Evolutionary conservation across 2,113 vertebrate genomes (phyloP).

Genomic region (Calyptomena viridis): DNA sequence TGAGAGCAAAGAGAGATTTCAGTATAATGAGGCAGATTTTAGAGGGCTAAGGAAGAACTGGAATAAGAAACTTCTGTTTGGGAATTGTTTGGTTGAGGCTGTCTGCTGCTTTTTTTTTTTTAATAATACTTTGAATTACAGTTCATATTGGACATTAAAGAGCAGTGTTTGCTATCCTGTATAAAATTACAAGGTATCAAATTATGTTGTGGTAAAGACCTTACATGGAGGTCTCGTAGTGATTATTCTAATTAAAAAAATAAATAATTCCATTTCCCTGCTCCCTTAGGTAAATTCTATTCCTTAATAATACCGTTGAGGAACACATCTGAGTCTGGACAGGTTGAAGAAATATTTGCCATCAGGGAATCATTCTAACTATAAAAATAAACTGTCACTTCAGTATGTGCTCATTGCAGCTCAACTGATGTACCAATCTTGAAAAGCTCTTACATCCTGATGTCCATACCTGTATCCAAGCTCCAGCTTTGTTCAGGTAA

Average conservation of each 20-base stretch:
- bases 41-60: neutral
- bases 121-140: neutral
- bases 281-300: neutral
- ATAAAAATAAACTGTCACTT: neutral
- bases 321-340: neutral
- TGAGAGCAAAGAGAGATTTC: neutral
- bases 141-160: neutral
- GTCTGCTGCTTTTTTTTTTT: neutral
- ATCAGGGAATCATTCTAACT: neutral
- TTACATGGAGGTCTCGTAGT: neutral
- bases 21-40: neutral
- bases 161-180: neutral
- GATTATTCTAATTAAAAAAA: neutral
- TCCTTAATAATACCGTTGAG: neutral
- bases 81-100: neutral
- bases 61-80: neutral
- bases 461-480: neutral
- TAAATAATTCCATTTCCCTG: neutral
- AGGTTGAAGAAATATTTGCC: neutral
- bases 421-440: neutral
- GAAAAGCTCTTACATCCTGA: neutral
- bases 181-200: neutral
- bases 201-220: neutral
- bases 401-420: constrained; percentile 5
- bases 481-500: constrained; percentile 36